These are phyloP conservation scores for Tethya wilhelma DNA, from an alignment of 37 sponge, comb jelly and placozoan genomes.

Conservation along the genomic window DNA sequence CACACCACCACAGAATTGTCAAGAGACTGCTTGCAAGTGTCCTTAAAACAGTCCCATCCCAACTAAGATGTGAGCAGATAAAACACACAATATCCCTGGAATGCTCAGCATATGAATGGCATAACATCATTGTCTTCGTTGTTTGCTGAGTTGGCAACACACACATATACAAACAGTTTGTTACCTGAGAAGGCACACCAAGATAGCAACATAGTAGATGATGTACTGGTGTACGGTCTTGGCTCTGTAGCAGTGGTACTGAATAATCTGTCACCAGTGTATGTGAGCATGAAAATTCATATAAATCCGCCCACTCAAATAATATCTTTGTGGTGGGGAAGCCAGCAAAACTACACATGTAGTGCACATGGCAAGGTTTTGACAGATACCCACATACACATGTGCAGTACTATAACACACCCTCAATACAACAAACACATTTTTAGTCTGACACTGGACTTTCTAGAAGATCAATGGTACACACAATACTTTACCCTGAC, in stretches of 20 bases:
- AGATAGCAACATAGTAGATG: constrained; percentile 53
- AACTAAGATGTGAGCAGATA: too few species aligned
- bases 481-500: constrained; percentile 18
- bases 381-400: too few species aligned
- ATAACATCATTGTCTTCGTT: neutral
- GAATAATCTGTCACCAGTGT: constrained; percentile 46
- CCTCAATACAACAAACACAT: neutral
- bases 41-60: too few species aligned
- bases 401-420: neutral
- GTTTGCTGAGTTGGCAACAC: neutral
- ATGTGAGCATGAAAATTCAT: neutral
- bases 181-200: constrained; percentile 51
- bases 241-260: constrained; percentile 60
- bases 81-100: too few species aligned
- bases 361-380: neutral
- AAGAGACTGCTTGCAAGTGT: too few species aligned
- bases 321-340: neutral
- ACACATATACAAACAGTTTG: neutral
- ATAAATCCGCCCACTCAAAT: neutral
- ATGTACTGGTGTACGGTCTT: constrained; percentile 63
- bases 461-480: neutral
- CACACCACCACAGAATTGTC: neutral
- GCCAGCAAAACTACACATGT: neutral
- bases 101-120: neutral
- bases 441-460: neutral